These are phyloP conservation scores for Helleia helle DNA, from an alignment of 2,888 invertebrate genomes.

Conservation along the genomic window DNA sequence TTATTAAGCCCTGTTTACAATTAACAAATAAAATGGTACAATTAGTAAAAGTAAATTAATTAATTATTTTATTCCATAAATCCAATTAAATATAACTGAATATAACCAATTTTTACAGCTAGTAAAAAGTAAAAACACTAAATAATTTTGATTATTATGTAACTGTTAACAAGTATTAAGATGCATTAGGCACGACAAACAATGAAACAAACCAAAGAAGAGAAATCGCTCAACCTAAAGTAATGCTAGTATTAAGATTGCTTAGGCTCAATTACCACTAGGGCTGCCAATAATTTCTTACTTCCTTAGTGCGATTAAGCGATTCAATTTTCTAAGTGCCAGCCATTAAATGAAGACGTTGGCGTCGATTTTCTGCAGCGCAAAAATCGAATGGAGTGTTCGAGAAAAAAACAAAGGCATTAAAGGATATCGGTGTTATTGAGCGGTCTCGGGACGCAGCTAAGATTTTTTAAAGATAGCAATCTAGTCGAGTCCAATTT, in stretches of 20 bases:
- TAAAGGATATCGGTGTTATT: slow-evolving; percentile 6
- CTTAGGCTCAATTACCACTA: slow-evolving; percentile 42
- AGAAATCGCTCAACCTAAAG: not conserved
- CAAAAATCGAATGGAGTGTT: slow-evolving; percentile 30
- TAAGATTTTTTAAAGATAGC: slow-evolving; percentile 11
- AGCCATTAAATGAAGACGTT: slow-evolving; percentile 45
- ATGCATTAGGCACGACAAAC: no score
- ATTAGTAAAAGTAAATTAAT: no score
- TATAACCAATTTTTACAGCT: no score
- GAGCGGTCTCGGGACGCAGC: not conserved
- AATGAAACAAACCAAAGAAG: not conserved
- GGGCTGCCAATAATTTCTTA: slow-evolving; percentile 20
- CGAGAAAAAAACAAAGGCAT: slow-evolving; percentile 11
- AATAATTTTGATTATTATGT: no score
- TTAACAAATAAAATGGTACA: no score
- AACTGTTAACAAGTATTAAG: no score
- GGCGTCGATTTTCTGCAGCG: slow-evolving; percentile 34
- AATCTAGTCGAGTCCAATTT: slow-evolving; percentile 13
- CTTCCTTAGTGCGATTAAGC: slow-evolving; percentile 40
- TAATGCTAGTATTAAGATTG: slow-evolving; percentile 34
- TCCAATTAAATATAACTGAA: no score
- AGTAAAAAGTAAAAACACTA: no score
- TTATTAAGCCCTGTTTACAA: no score
- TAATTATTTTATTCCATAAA: no score
- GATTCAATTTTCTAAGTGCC: slow-evolving; percentile 56